These are phyloP conservation scores for Casuarius casuarius DNA, from an alignment of 2,113 vertebrate genomes.

Conservation along the genomic window DNA sequence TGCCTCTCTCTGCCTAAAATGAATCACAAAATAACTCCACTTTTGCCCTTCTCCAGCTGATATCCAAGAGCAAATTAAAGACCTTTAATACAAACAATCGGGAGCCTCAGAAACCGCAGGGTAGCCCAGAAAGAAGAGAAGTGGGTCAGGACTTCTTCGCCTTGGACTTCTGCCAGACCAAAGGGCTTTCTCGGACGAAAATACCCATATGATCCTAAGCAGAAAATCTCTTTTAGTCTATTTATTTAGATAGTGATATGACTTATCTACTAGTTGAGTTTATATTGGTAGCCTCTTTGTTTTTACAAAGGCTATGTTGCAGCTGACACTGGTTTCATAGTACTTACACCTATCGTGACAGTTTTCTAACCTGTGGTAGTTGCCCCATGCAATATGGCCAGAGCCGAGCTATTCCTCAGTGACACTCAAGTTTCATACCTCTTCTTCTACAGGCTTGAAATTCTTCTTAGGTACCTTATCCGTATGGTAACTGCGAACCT, in stretches of 20 bases:
- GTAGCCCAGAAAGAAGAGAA: slow-evolving; percentile 46
- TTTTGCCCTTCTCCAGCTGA: slow-evolving; percentile 28
- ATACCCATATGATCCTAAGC: slow-evolving; percentile 30
- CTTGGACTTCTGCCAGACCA: slow-evolving; percentile 46
- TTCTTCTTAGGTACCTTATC: slow-evolving; percentile 58
- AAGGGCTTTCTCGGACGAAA: slow-evolving; percentile 36
- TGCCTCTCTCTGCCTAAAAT: slow-evolving; percentile 4
- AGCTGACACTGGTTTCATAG: slow-evolving; percentile 17
- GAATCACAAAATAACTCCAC: neutral
- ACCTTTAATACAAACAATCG: slow-evolving; percentile 41
- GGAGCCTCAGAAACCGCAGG: slow-evolving; percentile 29
- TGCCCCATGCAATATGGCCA: neutral
- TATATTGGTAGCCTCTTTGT: neutral
- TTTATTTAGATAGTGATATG: slow-evolving; percentile 31
- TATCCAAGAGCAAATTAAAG: slow-evolving; percentile 52
- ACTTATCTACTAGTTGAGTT: neutral
- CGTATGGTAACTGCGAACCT: slow-evolving; percentile 50
- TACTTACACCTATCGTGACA: slow-evolving; percentile 30
- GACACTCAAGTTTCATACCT: slow-evolving; percentile 5
- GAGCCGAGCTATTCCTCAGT: slow-evolving; percentile 39
- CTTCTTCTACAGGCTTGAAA: slow-evolving; percentile 30
- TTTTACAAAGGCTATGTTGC: slow-evolving; percentile 7
- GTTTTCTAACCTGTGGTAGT: slow-evolving; percentile 41
- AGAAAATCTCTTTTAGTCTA: neutral
- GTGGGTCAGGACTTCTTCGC: slow-evolving; percentile 23